Conservation (phyloP, 2,797 vertebrate species). For the Adelosebastes latens region DNA sequence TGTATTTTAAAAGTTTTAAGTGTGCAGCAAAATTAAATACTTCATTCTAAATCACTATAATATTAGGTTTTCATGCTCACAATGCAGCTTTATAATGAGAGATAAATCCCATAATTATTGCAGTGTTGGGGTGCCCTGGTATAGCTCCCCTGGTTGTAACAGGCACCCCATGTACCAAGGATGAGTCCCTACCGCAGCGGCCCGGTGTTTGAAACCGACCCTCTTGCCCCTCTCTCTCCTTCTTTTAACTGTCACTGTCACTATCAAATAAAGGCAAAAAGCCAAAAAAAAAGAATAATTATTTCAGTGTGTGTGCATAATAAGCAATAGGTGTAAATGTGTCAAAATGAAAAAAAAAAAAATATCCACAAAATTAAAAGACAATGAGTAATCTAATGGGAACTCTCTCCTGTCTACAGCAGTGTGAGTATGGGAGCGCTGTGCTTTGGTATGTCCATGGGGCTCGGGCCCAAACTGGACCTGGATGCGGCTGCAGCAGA, state of each 20-base stretch:
- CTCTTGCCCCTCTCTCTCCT: no score
- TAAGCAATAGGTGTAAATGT: neutral
- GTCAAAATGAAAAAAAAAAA: neutral
- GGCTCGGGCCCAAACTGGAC: constrained; percentile 64
- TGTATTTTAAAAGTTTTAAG: neutral
- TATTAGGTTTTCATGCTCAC: neutral
- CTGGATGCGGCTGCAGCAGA: constrained; percentile 80
- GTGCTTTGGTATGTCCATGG: constrained; percentile 69
- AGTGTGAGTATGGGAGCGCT: constrained; percentile 73
- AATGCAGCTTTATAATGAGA: neutral
- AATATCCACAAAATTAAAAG: neutral
- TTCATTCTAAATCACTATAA: neutral
- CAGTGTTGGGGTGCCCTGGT: neutral
- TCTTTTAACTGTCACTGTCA: no score
- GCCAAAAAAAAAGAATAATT: no score
- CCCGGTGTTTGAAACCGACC: no score
- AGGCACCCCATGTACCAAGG: no score
- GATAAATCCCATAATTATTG: neutral
- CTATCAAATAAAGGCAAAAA: no score
- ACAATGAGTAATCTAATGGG: neutral
- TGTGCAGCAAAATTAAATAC: neutral
- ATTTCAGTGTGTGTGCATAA: neutral
- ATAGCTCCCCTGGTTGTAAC: no score
- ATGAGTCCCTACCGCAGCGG: no score
- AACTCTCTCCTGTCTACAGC: constrained; percentile 19